Evolutionary conservation across 2,113 vertebrate genomes (phyloP).

Genomic region (Acanthochromis polyacanthus): DNA sequence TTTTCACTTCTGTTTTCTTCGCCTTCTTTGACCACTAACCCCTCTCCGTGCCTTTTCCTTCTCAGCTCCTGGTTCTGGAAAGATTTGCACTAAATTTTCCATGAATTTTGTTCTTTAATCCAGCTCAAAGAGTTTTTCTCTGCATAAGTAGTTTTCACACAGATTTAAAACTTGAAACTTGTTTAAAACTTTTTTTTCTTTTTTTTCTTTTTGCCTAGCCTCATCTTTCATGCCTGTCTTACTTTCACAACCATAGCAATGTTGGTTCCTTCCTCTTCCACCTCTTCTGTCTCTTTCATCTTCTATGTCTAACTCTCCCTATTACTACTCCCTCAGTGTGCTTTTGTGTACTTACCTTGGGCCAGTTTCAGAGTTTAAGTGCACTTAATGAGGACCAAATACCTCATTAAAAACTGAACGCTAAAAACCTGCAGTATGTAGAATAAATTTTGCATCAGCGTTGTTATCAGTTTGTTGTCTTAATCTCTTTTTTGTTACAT

Average conservation of each 20-base stretch:
- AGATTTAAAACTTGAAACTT: constrained; percentile 33
- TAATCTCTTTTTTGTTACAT: not conserved
- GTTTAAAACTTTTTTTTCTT: not conserved
- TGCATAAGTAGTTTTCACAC: constrained; percentile 27
- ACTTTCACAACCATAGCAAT: constrained; percentile 10
- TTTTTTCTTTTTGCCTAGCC: not conserved
- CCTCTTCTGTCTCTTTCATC: constrained; percentile 26
- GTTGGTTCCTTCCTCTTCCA: not conserved
- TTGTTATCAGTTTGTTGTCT: not conserved
- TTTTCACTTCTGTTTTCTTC: constrained; percentile 2
- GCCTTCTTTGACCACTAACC: not conserved
- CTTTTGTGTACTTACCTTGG: constrained; percentile 16
- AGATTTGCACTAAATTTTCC: constrained; percentile 13
- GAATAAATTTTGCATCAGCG: not conserved
- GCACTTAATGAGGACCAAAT: constrained; percentile 4
- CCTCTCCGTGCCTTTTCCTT: not conserved
- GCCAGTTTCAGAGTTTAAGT: constrained; percentile 23
- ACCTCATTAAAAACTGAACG: constrained; percentile 16
- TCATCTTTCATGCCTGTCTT: constrained; percentile 39
- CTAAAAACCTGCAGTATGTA: not conserved
- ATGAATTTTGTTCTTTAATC: constrained; percentile 37
- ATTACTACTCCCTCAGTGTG: not conserved
- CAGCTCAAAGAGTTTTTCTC: constrained; percentile 30
- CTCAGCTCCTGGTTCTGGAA: constrained; percentile 29
- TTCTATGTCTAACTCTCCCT: not conserved